Conservation (phyloP, 2,113 vertebrate genomes). For the Daphoenositta chrysoptera region DNA sequence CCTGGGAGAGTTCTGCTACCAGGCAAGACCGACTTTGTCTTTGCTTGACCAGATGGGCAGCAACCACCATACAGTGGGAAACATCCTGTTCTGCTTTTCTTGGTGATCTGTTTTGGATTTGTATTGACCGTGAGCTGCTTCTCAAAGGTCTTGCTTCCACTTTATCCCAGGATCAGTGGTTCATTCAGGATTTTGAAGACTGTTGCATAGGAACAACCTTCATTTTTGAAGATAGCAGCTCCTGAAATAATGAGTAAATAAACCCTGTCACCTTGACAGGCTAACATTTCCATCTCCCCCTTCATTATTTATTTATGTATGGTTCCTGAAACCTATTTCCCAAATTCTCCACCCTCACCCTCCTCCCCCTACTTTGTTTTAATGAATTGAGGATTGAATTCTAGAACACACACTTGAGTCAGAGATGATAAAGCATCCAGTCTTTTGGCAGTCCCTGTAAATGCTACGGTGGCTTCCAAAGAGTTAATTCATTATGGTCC, state of each 20-base stretch:
- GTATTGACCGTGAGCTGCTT: neutral
- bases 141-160: neutral
- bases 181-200: neutral
- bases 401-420: neutral
- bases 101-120: neutral
- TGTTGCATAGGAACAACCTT: neutral
- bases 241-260: conserved; percentile 10
- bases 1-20: neutral
- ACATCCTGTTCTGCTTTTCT: neutral
- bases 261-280: neutral
- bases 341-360: conserved; percentile 12
- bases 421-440: conserved; percentile 55
- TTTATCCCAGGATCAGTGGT: neutral
- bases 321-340: conserved; percentile 22
- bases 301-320: conserved; percentile 33
- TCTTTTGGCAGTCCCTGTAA: conserved; percentile 22
- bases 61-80: neutral
- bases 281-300: neutral
- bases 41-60: neutral
- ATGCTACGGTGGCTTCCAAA: conserved; percentile 49
- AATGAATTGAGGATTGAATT: conserved; percentile 50
- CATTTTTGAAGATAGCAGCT: neutral
- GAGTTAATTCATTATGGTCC: conserved; percentile 73
- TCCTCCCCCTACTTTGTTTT: conserved; percentile 1
- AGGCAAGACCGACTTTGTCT: neutral